Conservation (phyloP, 1,140 invertebrate genomes). For the Calliphora vicina region DNA sequence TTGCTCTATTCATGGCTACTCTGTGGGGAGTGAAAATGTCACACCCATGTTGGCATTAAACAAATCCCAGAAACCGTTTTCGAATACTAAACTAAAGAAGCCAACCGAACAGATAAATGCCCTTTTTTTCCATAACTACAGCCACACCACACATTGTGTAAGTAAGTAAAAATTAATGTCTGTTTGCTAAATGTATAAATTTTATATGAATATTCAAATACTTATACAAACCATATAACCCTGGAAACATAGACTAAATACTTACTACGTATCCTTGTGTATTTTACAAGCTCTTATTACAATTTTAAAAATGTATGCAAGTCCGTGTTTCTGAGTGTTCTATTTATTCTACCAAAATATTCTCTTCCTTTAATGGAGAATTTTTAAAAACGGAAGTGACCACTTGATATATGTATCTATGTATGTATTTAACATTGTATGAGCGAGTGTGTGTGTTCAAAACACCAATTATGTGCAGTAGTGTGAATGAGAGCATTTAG, state of each 20-base stretch:
- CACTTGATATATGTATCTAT: neutral
- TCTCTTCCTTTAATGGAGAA: neutral
- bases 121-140: neutral
- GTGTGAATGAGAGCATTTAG: neutral
- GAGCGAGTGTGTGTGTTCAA: neutral
- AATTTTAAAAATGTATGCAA: neutral
- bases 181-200: too few species aligned
- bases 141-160: neutral
- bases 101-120: neutral
- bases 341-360: neutral
- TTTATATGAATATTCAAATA: neutral
- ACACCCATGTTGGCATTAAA: neutral
- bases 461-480: neutral
- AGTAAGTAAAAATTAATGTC: too few species aligned
- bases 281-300: neutral
- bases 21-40: neutral
- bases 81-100: neutral
- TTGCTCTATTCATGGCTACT: neutral
- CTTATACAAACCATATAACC: neutral
- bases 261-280: too few species aligned
- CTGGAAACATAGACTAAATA: too few species aligned
- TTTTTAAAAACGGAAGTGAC: neutral
- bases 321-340: neutral
- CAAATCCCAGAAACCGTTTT: neutral
- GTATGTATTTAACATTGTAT: too few species aligned